A percentile compares a stretch with the other conserved stretches of the same genome.
These are phyloP conservation scores for Adela reaumurella DNA, from an alignment of 2,888 invertebrate genomes.

Conservation along the genomic window DNA sequence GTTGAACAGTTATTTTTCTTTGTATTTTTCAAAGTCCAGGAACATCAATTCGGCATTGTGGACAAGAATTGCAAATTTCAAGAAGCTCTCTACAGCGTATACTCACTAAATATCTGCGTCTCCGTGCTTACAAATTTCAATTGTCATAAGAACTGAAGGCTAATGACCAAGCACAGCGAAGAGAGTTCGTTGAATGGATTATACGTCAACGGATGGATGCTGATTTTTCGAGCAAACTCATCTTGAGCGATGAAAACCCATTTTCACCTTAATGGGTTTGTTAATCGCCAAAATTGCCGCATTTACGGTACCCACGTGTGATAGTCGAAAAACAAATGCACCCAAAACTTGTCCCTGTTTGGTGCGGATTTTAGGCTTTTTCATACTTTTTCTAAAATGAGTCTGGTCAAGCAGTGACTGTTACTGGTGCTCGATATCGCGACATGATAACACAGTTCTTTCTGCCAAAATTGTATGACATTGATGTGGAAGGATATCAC, in stretches of 20 bases:
- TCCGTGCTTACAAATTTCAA: conserved; percentile 1
- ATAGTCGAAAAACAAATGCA: too few species aligned
- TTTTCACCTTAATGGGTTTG: conserved; percentile 15
- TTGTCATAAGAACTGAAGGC: background rate
- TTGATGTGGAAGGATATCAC: too few species aligned
- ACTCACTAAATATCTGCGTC: background rate
- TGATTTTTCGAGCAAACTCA: conserved; percentile 11
- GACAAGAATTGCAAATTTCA: conserved; percentile 1
- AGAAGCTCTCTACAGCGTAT: conserved; percentile 1
- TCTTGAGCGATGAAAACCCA: conserved; percentile 13
- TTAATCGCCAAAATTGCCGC: too few species aligned
- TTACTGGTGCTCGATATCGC: too few species aligned
- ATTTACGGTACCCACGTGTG: too few species aligned
- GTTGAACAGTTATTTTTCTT: too few species aligned
- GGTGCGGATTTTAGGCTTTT: background rate
- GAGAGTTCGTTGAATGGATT: conserved; percentile 1
- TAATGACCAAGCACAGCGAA: background rate
- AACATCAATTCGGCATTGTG: background rate
- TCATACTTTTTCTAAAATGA: too few species aligned
- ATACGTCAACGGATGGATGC: background rate
- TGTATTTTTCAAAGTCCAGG: too few species aligned
- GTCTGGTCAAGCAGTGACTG: conserved; percentile 2
- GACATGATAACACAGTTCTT: too few species aligned
- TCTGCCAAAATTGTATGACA: too few species aligned
- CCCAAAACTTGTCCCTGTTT: background rate